A percentile compares a stretch with the other conserved stretches of the same genome.
These are phyloP conservation scores for Drosophila parabipectinata DNA, from an alignment of 1,140 invertebrate genomes.

Conservation along the genomic window DNA sequence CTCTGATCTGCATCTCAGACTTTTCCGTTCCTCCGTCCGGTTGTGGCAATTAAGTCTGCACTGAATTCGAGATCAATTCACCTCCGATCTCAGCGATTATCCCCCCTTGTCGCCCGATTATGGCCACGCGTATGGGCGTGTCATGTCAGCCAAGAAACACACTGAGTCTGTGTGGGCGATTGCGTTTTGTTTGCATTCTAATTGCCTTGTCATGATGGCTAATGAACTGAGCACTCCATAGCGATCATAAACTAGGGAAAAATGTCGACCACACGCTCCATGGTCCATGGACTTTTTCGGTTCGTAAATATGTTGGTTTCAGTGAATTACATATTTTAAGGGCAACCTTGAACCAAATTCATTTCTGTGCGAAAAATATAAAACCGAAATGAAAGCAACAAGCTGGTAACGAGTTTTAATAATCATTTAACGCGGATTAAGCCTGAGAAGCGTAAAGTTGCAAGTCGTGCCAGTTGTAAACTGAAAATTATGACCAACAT, in stretches of 20 bases:
- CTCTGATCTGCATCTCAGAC: constrained; percentile 48
- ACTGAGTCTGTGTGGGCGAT: constrained; percentile 55
- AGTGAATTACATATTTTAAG: constrained; percentile 38
- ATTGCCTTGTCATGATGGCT: constrained; percentile 59
- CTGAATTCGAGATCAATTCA: constrained; percentile 23
- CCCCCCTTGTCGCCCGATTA: constrained; percentile 2
- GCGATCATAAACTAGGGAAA: constrained; percentile 32
- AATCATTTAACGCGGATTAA: constrained; percentile 34
- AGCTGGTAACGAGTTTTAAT: constrained; percentile 53
- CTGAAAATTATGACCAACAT: constrained; percentile 35
- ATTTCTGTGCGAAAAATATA: constrained; percentile 37
- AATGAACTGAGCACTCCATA: constrained; percentile 41
- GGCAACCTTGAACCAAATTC: constrained; percentile 66
- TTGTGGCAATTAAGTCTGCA: constrained; percentile 55
- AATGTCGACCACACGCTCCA: constrained; percentile 32
- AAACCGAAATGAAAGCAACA: constrained; percentile 43
- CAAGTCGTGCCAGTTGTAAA: constrained; percentile 18
- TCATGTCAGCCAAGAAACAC: constrained; percentile 35
- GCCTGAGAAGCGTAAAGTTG: constrained; percentile 35
- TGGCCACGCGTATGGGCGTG: constrained; percentile 45
- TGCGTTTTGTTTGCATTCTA: constrained; percentile 66
- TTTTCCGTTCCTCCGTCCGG: constrained; percentile 2
- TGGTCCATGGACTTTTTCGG: constrained; percentile 36
- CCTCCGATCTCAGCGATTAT: constrained; percentile 10
- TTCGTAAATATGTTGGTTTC: constrained; percentile 4